Percentiles rank a stretch among this genome's conserved stretches.
Evolutionary conservation across 2,888 invertebrate genomes (phyloP).

Genomic region (Machimus atricapillus): DNA sequence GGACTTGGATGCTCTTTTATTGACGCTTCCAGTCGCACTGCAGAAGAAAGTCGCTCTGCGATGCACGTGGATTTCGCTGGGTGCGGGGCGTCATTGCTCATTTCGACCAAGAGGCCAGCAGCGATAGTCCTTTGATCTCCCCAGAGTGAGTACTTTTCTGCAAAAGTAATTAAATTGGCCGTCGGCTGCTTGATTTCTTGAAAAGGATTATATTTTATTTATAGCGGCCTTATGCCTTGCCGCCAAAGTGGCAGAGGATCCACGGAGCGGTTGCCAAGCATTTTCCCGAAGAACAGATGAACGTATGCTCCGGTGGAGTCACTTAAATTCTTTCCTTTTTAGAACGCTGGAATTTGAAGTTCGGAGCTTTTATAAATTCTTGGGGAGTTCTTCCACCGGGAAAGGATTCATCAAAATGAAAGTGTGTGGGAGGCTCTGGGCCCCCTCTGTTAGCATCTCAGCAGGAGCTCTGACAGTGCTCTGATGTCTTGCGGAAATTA

Average conservation of each 20-base stretch:
- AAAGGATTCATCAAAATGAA: not conserved
- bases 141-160: not conserved
- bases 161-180: slow-evolving; percentile 23
- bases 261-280: not conserved
- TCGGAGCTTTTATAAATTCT: not conserved
- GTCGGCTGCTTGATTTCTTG: slow-evolving; percentile 15
- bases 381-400: not conserved
- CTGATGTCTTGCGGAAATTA: not conserved
- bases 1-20: not conserved
- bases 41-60: not conserved
- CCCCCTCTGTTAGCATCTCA: not conserved
- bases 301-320: not conserved
- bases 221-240: not conserved
- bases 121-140: slow-evolving; percentile 4
- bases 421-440: not conserved
- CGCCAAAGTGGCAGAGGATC: slow-evolving; percentile 1
- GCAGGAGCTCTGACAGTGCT: not conserved
- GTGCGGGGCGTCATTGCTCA: not conserved
- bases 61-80: not conserved
- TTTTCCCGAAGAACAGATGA: not conserved
- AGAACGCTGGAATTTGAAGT: not conserved
- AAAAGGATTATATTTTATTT: slow-evolving; percentile 25
- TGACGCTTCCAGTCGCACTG: not conserved
- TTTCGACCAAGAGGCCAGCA: not conserved
- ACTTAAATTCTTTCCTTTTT: not conserved